Conservation (phyloP, 2,888 invertebrate genomes). For the Ophraella communa region DNA sequence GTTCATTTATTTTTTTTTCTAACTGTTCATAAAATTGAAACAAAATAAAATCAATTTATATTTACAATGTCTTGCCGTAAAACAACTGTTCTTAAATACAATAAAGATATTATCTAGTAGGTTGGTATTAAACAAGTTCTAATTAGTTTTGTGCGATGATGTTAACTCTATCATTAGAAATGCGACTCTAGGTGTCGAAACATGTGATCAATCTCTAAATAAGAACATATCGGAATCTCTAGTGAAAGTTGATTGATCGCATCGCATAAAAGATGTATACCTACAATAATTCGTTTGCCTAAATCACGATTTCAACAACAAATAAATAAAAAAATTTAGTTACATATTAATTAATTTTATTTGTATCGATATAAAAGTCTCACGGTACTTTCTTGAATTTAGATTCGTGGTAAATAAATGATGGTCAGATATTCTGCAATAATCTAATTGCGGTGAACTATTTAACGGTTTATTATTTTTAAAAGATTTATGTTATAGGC, state of each 20-base stretch:
- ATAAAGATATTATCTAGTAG: too few species aligned
- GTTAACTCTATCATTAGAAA: neutral
- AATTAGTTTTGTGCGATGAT: too few species aligned
- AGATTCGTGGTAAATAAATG: neutral
- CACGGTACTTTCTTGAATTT: neutral
- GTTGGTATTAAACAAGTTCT: too few species aligned
- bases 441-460: neutral
- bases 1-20: too few species aligned
- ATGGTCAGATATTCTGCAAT: neutral
- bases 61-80: too few species aligned
- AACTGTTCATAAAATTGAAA: too few species aligned
- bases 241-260: neutral
- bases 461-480: too few species aligned
- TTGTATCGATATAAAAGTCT: neutral
- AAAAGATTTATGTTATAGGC: too few species aligned
- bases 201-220: neutral
- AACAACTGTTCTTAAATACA: too few species aligned
- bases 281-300: neutral
- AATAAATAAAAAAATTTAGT: neutral
- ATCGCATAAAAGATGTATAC: neutral
- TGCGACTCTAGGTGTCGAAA: neutral
- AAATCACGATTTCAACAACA: neutral
- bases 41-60: too few species aligned
- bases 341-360: neutral
- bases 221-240: neutral